phyloP scores from a whole-genome alignment of 2,113 vertebrate genomes.

The Tachysurus vachellii region DNA sequence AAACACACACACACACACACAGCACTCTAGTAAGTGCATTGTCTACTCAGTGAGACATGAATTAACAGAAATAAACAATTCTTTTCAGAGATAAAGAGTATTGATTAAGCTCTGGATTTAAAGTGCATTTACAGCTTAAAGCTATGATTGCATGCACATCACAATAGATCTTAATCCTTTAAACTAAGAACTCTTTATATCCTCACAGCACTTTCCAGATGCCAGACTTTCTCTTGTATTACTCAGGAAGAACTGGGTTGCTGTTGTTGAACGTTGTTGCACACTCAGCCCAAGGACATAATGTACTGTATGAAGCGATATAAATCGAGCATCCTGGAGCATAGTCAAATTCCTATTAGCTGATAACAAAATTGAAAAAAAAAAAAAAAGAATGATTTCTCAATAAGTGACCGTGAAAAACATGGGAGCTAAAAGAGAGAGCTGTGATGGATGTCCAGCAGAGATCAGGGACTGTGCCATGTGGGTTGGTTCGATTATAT shows the following conservation, averaged over 20 bases:
- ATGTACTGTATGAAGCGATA: constrained; percentile 23
- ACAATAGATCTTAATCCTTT: not conserved
- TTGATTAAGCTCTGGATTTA: not conserved
- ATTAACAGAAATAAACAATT: not conserved
- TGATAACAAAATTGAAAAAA: constrained; percentile 24
- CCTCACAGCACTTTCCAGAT: not conserved
- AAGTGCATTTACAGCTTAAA: not conserved
- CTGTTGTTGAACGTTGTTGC: constrained; percentile 30
- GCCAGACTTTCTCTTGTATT: not conserved
- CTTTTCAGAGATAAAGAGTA: not conserved
- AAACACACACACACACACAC: not conserved
- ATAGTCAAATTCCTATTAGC: constrained; percentile 28
- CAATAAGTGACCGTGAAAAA: not conserved
- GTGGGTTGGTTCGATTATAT: constrained; percentile 23
- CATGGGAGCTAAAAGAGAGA: not conserved
- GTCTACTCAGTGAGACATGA: not conserved
- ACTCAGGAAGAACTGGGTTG: constrained; percentile 38
- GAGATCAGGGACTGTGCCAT: not conserved
- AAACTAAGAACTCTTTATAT: not conserved
- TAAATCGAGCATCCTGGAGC: constrained; percentile 33
- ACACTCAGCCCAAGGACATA: constrained; percentile 41
- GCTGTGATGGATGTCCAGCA: not conserved
- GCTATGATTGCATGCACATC: not conserved
- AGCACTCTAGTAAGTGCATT: not conserved
- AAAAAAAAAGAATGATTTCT: not conserved